Evolutionary conservation across 2,888 invertebrate genomes (phyloP).

Genomic region (Diloba caeruleocephala): DNA sequence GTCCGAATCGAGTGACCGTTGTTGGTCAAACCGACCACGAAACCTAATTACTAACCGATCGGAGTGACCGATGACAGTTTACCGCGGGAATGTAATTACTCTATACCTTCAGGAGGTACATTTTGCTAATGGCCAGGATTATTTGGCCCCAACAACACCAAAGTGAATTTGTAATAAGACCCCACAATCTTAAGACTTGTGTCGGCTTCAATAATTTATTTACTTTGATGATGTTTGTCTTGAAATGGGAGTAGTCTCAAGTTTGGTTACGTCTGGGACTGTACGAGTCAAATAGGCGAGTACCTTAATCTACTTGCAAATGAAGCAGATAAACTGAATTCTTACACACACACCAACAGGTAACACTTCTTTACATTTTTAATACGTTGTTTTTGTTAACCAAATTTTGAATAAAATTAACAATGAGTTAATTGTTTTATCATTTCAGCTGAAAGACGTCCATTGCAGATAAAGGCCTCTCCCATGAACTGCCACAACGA

Average conservation of each 20-base stretch:
- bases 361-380: too few species aligned
- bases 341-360: too few species aligned
- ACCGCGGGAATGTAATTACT: conserved; percentile 81
- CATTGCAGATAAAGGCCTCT: too few species aligned
- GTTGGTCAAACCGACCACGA: conserved; percentile 73
- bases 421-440: too few species aligned
- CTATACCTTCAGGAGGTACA: conserved; percentile 60
- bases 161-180: conserved; percentile 83
- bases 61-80: conserved; percentile 76
- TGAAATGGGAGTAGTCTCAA: conserved; percentile 55
- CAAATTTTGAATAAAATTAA: too few species aligned
- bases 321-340: conserved; percentile 24
- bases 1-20: conserved; percentile 68
- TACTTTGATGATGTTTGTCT: conserved; percentile 66
- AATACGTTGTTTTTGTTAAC: too few species aligned
- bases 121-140: conserved; percentile 78
- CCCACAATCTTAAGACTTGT: conserved; percentile 70
- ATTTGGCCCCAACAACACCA: conserved; percentile 67
- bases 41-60: conserved; percentile 72
- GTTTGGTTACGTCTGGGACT: conserved; percentile 55
- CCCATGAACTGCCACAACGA: too few species aligned
- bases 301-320: conserved; percentile 36
- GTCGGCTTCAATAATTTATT: conserved; percentile 77
- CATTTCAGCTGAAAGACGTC: too few species aligned
- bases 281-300: conserved; percentile 49